Base-by-base conservation (phyloP, 2,888 invertebrate species). In the Endomychus coccineus region DNA sequence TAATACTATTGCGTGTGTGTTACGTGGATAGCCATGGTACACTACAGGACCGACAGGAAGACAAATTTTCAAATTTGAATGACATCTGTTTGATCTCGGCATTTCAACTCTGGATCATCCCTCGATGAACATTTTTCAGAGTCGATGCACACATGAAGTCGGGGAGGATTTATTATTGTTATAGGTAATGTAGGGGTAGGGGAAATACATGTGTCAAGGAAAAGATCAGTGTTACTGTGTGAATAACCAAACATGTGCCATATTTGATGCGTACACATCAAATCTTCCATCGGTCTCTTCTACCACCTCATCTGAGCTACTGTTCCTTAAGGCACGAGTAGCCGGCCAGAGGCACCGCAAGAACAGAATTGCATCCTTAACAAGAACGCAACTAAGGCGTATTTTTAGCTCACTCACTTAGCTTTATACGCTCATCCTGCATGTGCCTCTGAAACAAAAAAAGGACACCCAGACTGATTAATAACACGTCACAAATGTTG, bases 381-480 rank as follows among this genome's bases (percentile, higher is more conserved):
- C 34, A 54, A 56, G 56, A 58, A 60, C 58, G 57, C 61, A 61
- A 60, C 56, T 50, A 57, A 58, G 56, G 58, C 68, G 71, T 67
- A 68, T 51, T 57, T 67, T 65, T 62, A 66, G 68, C 55, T 43
- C 34, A 28, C 50, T 40, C 28, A 42, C 39, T 42, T 41, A 42
- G 56, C 58, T 59, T 56, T 50, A 46, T 73, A 74, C 73, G 74
- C 75, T 75, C 74, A 70, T 74, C 74, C 78, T 77, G 79, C 82
- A 81, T 80, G 82, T 84, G 84, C 84, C 84, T 84, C 84, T 84
- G 83, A 81, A 83, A 74, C 78, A 73, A 67, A 64, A 66, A 68
- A 66, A 67, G 66, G 68, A 67, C 60, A 64, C 64, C 67, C 66
- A 66, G 64, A 68, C 67, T 67, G 66, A 67, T 67, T 63, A 67